These are phyloP conservation scores for Thymelicus sylvestris DNA, from an alignment of 2,888 invertebrate species.

Conservation along the genomic window DNA sequence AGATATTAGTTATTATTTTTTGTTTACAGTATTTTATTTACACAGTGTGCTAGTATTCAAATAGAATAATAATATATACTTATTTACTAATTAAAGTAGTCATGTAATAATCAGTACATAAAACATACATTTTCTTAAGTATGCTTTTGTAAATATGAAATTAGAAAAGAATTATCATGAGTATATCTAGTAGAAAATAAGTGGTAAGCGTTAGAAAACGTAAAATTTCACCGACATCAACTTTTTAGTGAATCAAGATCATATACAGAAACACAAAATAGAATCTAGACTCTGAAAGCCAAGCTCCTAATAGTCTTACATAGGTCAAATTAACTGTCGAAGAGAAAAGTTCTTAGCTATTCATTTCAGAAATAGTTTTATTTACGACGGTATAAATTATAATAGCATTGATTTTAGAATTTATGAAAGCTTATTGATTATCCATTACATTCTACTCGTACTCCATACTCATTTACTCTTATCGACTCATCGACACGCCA, in stretches of 20 bases:
- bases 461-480: slow-evolving; percentile 38
- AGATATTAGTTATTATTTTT: slow-evolving; percentile 69
- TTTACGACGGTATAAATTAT: slow-evolving; percentile 33
- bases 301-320: slow-evolving; percentile 22
- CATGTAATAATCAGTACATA: slow-evolving; percentile 70
- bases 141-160: slow-evolving; percentile 76
- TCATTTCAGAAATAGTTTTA: slow-evolving; percentile 10
- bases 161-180: slow-evolving; percentile 64
- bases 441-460: slow-evolving; percentile 35
- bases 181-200: slow-evolving; percentile 15
- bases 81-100: slow-evolving; percentile 66
- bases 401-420: slow-evolving; percentile 31
- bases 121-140: slow-evolving; percentile 75
- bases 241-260: background rate
- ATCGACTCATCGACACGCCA: slow-evolving; percentile 45
- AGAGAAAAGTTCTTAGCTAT: slow-evolving; percentile 15
- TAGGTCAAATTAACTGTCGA: slow-evolving; percentile 12
- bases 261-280: slow-evolving; percentile 5
- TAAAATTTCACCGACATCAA: slow-evolving; percentile 11
- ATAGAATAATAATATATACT: slow-evolving; percentile 65
- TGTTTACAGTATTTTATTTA: slow-evolving; percentile 58
- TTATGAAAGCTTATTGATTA: slow-evolving; percentile 38
- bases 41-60: slow-evolving; percentile 81
- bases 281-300: slow-evolving; percentile 2
- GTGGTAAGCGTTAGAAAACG: slow-evolving; percentile 63